Conservation (phyloP, 35 echinoderm and acorn worm genomes). For the Patiria miniata region DNA sequence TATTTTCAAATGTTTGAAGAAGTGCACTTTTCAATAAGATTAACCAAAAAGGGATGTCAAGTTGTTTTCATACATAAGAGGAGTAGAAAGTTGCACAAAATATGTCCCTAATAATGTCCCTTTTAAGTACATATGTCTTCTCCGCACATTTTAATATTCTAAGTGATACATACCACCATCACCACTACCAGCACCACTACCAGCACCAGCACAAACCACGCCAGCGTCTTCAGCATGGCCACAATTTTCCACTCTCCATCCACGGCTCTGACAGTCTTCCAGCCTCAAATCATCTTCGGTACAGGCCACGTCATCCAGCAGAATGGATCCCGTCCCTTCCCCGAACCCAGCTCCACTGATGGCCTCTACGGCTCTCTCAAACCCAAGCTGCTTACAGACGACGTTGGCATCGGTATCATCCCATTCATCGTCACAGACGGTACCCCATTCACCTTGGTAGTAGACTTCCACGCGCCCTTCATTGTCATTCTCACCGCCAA, state of each 20-base stretch:
- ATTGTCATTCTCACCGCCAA: not conserved
- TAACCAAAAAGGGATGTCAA: too few relatives aligned
- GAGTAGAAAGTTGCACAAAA: too few relatives aligned
- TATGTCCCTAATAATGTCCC: too few relatives aligned
- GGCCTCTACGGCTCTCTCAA: not conserved
- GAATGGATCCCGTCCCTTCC: not conserved
- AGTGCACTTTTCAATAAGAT: too few relatives aligned
- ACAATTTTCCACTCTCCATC: constrained; percentile 19
- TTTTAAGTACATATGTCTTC: too few relatives aligned
- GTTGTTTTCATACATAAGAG: too few relatives aligned
- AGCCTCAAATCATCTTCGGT: not conserved
- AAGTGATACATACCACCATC: too few relatives aligned
- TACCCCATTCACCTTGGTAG: not conserved
- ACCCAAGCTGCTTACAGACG: constrained; percentile 1
- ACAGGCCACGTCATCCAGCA: constrained; percentile 1
- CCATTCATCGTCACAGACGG: not conserved
- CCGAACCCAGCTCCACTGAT: not conserved
- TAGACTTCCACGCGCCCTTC: not conserved
- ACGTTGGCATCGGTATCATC: constrained; percentile 23
- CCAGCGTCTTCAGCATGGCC: not conserved
- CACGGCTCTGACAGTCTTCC: not conserved
- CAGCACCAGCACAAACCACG: not conserved
- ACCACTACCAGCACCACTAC: not conserved
- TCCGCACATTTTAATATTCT: too few relatives aligned
- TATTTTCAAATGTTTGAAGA: too few relatives aligned